A percentile compares a stretch with the other conserved stretches of the same genome.
Evolutionary conservation across 2,888 invertebrate genomes (phyloP).

Genomic region (Seladonia tumulorum): DNA sequence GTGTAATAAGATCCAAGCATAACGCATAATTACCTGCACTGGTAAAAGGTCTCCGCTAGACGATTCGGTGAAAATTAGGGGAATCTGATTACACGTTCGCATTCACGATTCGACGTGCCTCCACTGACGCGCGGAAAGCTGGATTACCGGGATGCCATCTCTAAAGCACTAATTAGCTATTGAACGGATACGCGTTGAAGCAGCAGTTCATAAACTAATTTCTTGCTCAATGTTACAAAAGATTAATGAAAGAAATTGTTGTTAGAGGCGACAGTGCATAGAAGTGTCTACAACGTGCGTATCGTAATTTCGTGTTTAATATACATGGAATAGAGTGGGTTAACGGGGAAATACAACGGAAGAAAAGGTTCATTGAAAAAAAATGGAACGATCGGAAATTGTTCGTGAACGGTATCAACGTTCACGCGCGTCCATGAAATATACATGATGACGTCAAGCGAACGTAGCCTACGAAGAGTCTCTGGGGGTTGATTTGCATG

Average conservation of each 20-base stretch:
- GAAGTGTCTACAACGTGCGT: too few relatives aligned
- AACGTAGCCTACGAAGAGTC: slow-evolving; percentile 32
- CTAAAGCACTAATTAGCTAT: neutral
- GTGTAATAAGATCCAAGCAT: slow-evolving; percentile 56
- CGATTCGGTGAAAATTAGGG: slow-evolving; percentile 14
- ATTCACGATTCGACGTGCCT: slow-evolving; percentile 2
- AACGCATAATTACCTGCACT: slow-evolving; percentile 58
- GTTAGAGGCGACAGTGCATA: neutral
- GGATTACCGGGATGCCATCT: neutral
- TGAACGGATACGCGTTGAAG: neutral
- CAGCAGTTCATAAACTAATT: neutral
- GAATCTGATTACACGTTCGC: neutral
- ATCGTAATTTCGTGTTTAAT: neutral
- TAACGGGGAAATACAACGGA: neutral
- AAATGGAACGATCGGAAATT: slow-evolving; percentile 16
- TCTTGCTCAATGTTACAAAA: neutral
- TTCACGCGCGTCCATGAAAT: slow-evolving; percentile 42
- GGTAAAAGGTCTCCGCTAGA: slow-evolving; percentile 10
- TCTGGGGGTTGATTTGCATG: slow-evolving; percentile 51
- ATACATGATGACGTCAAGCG: slow-evolving; percentile 32
- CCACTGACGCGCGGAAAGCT: neutral
- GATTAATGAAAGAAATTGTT: too few relatives aligned
- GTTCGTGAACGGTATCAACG: slow-evolving; percentile 9
- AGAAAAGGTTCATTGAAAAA: neutral
- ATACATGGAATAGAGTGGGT: neutral